Base-by-base conservation (phyloP, 2,113 vertebrate species). In the Atherinomorus stipes region DNA sequence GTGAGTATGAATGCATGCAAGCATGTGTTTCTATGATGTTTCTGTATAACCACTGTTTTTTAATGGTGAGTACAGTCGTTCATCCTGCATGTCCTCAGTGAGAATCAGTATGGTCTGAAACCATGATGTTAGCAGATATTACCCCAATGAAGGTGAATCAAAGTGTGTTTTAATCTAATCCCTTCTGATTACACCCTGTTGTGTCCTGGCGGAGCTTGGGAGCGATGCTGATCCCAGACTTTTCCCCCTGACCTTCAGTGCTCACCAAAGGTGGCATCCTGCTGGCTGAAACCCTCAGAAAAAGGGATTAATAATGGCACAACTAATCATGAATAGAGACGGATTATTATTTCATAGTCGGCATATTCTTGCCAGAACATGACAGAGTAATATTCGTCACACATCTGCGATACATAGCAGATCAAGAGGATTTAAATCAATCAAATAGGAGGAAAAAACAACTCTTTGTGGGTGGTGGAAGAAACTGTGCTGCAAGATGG, bases 111-210 rank as follows among this genome's bases (percentile, higher is more conserved):
- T 65, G 51, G 81, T 75, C 85, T 69, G 26, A 70, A 85, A 85
- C 40, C 51, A 42, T 8, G 38, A 42, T 56, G 57, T 57, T 45
- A 60, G 85, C 68, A 83, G 77, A 76, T 76, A 84, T 82, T 63
- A 64, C 53, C 40, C 45, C 47, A 26, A 77, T 89, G 89, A 88
- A 80, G 76, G 31, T 73, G 83, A 77, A 87, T 87, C 70, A 76
- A 86, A 89, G 80, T 79, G 84, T 83, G 77, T 82, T 85, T 80
- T 69, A 64, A 37, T 85, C 85, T 79, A 84, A 91, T 90, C 85
- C 76, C 69, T 45, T 80, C 70, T 89, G 85, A 92, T 88, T 89
- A 80, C 81, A 83, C 68, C 83, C 84, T 74, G 73, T 57, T 76
- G 77, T 74, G 78, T 18, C 66, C 66, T 34, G 59, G 58, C 66